Percentiles rank a stretch among this genome's conserved stretches.
Evolutionary conservation across 1,140 invertebrate genomes (phyloP).

Genomic region (Eciton burchellii): DNA sequence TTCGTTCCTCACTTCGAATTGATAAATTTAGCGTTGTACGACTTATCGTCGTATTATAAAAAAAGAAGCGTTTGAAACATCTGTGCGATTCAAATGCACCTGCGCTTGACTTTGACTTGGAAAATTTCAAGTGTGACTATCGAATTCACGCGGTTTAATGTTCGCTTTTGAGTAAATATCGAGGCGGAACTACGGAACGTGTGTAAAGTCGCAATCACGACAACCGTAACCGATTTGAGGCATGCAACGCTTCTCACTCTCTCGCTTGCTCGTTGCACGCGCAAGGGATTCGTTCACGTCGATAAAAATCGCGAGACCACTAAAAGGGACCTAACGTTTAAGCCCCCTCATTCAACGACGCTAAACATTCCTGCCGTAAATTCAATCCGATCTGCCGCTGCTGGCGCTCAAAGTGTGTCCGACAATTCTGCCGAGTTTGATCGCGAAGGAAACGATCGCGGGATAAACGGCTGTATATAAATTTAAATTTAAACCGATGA

Average conservation of each 20-base stretch:
- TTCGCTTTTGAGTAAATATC: background rate
- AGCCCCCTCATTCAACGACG: background rate
- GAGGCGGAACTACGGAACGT: background rate
- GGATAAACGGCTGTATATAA: conserved; percentile 6
- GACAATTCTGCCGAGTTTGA: background rate
- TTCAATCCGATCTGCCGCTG: background rate
- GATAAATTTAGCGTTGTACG: background rate
- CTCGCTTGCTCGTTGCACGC: conserved; percentile 1
- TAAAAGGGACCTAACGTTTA: background rate
- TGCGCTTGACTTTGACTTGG: background rate
- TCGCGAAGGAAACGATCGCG: conserved; percentile 5
- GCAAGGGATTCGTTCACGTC: background rate
- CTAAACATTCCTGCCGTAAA: background rate
- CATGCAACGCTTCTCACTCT: background rate
- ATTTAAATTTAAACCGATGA: conserved; percentile 11
- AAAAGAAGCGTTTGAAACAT: background rate
- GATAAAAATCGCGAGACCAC: background rate
- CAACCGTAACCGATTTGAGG: conserved; percentile 19
- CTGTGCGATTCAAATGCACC: background rate
- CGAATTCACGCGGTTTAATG: background rate
- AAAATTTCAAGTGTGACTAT: background rate
- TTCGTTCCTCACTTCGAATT: background rate
- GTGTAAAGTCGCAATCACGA: conserved; percentile 14
- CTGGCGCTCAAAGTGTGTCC: background rate
- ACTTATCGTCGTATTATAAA: background rate